phyloP scores from a whole-genome alignment of 2,797 vertebrate genomes.

The Sebastiscus tertius region DNA sequence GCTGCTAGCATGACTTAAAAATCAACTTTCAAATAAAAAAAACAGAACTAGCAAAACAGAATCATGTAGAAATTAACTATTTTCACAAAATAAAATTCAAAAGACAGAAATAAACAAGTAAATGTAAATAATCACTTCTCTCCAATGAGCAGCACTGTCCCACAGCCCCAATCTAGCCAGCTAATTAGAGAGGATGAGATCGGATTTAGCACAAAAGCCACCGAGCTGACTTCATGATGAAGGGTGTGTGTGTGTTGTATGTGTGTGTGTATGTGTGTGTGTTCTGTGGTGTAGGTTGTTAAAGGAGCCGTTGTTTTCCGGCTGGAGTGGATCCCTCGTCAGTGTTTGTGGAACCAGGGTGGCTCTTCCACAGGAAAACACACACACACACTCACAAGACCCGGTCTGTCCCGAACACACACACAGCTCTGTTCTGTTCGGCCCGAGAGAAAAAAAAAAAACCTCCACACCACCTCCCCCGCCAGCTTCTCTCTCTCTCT shows the following conservation, averaged over 20 bases:
- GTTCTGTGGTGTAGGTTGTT: conserved; percentile 7
- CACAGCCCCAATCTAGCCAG: neutral
- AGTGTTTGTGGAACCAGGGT: conserved; percentile 77
- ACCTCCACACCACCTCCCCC: conserved; percentile 1
- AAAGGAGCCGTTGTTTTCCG: conserved; percentile 65
- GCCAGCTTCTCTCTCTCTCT: conserved; percentile 1
- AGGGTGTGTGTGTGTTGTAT: neutral
- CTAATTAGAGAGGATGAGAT: conserved; percentile 35
- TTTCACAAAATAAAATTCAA: neutral
- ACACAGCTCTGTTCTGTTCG: conserved; percentile 66
- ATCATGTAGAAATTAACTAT: neutral
- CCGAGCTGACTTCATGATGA: neutral
- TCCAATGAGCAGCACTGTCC: neutral
- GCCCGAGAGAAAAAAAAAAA: neutral
- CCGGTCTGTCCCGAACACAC: conserved; percentile 70
- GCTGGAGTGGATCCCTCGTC: conserved; percentile 67
- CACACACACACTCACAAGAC: conserved; percentile 52
- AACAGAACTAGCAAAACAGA: neutral
- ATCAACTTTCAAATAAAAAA: neutral
- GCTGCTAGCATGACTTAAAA: neutral
- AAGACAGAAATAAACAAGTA: neutral
- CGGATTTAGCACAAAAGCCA: conserved; percentile 17
- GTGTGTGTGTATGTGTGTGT: conserved; percentile 3
- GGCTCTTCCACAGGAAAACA: conserved; percentile 72
- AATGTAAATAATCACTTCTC: neutral